Base-by-base conservation (phyloP, 2,888 invertebrate species). In the Spatulosminthurus flaviceps region DNA sequence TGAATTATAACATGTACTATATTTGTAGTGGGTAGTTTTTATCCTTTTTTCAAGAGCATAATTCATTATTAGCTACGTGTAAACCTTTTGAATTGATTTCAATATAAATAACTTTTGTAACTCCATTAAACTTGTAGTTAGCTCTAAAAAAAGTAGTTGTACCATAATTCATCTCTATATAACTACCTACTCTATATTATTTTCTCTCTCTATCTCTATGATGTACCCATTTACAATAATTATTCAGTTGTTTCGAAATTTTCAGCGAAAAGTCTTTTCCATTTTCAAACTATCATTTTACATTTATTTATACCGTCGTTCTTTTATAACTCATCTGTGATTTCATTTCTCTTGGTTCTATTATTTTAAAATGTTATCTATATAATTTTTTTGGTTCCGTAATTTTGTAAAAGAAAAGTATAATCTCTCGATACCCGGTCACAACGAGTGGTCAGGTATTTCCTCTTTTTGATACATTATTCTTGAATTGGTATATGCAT, bases 361-460 rank as follows among this genome's bases (percentile, higher is more conserved):
- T n/a, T 51, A 19, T 51, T 13, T 51, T 9, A 51, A 9, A 11
- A 51, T 19, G 51, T 13, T 2, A 51, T 51, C 19, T 13, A 11
- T n/a, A 2, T 21, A 7, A 60, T 64, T n/a, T 64, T 64, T 64
- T 64, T 24, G 11, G 1, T 24, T 64, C 24, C 5, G 24, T 24
- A 1, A 69, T 70, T 70, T 70, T 70, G 41, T 22, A 41, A 64
- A 19, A 64, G 41, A 43, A 76, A 76, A 43, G 43, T 34, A 19
- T 34, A 41, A 24, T 67, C 21, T 67, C 76, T 19, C 43, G 16
- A 76, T 67, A 76, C 76, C 76, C 67, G 66, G 67, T 76, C 76
- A 66, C 76, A 76, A 67, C 76, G 76, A 76, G 76, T 76, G 76
- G 76, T 76, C 76, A 76, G 76, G 76, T 76, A 76, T 76, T 76